These are phyloP conservation scores for Epistrophe eligans DNA, from an alignment of 2,888 invertebrate species.

Conservation along the genomic window DNA sequence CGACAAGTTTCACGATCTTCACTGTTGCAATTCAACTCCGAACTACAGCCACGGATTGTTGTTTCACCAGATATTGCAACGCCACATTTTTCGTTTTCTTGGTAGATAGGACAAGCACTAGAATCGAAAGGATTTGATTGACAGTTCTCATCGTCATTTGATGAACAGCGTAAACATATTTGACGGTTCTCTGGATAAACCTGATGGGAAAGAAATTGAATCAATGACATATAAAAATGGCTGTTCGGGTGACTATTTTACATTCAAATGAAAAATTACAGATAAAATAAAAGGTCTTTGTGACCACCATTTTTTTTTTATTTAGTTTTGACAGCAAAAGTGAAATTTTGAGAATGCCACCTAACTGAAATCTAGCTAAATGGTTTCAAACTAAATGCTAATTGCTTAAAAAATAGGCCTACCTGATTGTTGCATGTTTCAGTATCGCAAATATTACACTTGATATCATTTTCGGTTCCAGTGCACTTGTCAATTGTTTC, in stretches of 20 bases:
- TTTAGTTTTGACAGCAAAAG: no score
- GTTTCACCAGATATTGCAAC: slow-evolving; percentile 77
- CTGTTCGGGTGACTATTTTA: no score
- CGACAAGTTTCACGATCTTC: slow-evolving; percentile 77
- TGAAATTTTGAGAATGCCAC: no score
- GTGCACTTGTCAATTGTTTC: slow-evolving; percentile 78
- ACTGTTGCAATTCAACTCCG: slow-evolving; percentile 78
- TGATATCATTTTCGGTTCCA: slow-evolving; percentile 40
- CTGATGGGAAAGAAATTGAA: slow-evolving; percentile 6
- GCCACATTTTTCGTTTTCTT: slow-evolving; percentile 78
- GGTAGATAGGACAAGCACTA: slow-evolving; percentile 78
- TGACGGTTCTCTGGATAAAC: slow-evolving; percentile 79
- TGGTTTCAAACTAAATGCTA: no score
- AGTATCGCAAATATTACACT: slow-evolving; percentile 77
- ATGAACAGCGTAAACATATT: slow-evolving; percentile 80
- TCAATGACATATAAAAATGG: not conserved
- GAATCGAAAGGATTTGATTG: slow-evolving; percentile 76
- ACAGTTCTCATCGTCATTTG: slow-evolving; percentile 77
- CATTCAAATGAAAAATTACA: no score
- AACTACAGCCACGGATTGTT: slow-evolving; percentile 79
- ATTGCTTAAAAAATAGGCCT: slow-evolving; percentile 15
- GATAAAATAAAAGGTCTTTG: no score
- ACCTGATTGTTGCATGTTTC: slow-evolving; percentile 78
- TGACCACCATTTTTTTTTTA: no score
- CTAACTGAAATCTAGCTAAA: no score